Evolutionary conservation across 2,113 vertebrate genomes (phyloP).

Genomic region (Rousettus leschenaultii): DNA sequence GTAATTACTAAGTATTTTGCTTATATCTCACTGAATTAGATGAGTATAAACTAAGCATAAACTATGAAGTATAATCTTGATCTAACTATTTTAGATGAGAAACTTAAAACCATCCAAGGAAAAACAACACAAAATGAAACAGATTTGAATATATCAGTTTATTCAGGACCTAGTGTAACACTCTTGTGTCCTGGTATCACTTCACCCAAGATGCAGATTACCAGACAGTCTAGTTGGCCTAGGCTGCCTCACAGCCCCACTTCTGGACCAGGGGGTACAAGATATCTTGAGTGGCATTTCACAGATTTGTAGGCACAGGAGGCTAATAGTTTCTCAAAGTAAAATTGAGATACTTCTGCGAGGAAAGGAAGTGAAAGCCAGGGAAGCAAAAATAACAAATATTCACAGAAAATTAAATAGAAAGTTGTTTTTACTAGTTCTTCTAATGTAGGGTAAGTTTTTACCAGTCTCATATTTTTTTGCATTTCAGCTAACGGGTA

Average conservation of each 20-base stretch:
- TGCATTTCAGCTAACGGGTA: constrained; percentile 33
- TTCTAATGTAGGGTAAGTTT: neutral
- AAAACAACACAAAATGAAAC: neutral
- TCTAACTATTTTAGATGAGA: neutral
- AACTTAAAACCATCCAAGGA: neutral
- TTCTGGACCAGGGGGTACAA: neutral
- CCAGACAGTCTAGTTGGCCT: neutral
- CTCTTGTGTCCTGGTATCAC: neutral
- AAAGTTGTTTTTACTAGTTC: neutral
- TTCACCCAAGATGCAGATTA: neutral
- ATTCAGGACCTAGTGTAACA: neutral
- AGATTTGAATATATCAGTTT: neutral
- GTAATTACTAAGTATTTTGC: neutral
- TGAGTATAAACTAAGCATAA: neutral
- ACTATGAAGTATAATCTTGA: neutral
- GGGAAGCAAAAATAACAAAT: neutral
- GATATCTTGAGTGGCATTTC: neutral
- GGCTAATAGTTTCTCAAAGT: neutral
- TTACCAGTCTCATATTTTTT: neutral
- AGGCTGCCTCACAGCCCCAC: neutral
- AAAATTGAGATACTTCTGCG: neutral
- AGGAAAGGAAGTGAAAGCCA: neutral
- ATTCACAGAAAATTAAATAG: neutral
- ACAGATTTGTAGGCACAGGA: neutral
- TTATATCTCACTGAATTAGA: neutral